Conservation (phyloP, 2,113 vertebrate species). For the Semnornis frantzii region DNA sequence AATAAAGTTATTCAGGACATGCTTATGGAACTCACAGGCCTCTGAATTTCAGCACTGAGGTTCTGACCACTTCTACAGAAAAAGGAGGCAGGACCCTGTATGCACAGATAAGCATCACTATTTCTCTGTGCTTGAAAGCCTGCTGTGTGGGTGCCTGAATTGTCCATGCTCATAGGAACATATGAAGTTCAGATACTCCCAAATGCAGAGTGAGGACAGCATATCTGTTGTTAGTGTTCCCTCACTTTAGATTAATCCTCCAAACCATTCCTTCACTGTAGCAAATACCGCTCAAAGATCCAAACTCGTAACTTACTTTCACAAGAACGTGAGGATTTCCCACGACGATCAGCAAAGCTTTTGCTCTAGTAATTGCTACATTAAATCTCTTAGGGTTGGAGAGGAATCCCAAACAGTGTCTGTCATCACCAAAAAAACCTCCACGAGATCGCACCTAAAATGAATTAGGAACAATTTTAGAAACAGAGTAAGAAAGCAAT, state of each 20-base stretch:
- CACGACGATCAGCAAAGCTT: slow-evolving; percentile 89
- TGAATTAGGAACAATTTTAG: background rate
- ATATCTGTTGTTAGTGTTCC: background rate
- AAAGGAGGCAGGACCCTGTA: background rate
- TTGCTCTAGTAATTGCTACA: slow-evolving; percentile 91
- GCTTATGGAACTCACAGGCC: background rate
- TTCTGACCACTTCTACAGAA: background rate
- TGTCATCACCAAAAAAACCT: slow-evolving; percentile 72
- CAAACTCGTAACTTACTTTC: slow-evolving; percentile 69
- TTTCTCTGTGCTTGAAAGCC: background rate
- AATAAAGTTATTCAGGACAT: background rate
- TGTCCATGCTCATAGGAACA: fast-evolving
- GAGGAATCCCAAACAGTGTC: slow-evolving; percentile 85
- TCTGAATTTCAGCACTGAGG: background rate
- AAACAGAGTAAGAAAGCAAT: background rate
- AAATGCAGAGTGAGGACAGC: background rate
- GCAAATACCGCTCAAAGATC: background rate
- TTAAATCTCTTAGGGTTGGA: slow-evolving; percentile 94
- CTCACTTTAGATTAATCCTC: background rate
- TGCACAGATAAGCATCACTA: background rate
- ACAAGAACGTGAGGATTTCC: slow-evolving; percentile 92
- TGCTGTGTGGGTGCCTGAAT: background rate
- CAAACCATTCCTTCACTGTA: background rate
- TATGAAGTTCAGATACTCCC: background rate
- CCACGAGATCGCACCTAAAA: slow-evolving; percentile 90